Base-by-base conservation (phyloP, 92 coral and sea anemone species). In the Phenganax marumi region DNA sequence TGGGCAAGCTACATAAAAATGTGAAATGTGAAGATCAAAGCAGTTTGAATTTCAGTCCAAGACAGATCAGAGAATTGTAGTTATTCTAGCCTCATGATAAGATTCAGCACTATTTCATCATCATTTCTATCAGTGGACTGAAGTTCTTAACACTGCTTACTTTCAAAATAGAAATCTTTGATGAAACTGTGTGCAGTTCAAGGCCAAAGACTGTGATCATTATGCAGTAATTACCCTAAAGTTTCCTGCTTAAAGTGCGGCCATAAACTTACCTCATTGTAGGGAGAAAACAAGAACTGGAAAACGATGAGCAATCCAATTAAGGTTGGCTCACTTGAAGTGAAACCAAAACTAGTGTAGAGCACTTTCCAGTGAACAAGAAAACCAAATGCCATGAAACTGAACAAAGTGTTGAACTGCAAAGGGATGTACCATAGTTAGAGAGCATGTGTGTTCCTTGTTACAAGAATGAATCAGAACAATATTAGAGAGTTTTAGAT, bases 251-350 rank as follows among this genome's bases (percentile, higher is more conserved):
- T 0, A 33, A 33, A 33, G 43, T 33, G 5, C 5, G 43, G 43
- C 43, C 54, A n/a, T 8, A 65, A 21, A 55, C 91, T 88, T 82
- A 95, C 98, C 98, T 95, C 98, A 46, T 95, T 90, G 70, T 95
- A 95, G 12, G 98, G 98, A 18, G 98, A 95, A 81, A 95, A 95
- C 53, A 95, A 90, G 60, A 92, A 95, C 95, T 95, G 98, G 85
- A 92, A 90, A 56, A 95, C 93, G 18, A 95, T 91, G 57, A 95
- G 85, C 18, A 95, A 68, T 4, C 98, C 98, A 74, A 95, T 95
- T 55, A 95, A 76, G n/a, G 92, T 79, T 7, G 98, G 98, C 70
- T 92, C 92, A 50, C 91, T 88, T 78, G 87, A 83, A 6, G 76
- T 71, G 76, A 95, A 95, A 18, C 98, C 98, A 89, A 95, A 95